phyloP scores from a whole-genome alignment of 2,888 invertebrate species.

The Pycnomerus fuliginosus region DNA sequence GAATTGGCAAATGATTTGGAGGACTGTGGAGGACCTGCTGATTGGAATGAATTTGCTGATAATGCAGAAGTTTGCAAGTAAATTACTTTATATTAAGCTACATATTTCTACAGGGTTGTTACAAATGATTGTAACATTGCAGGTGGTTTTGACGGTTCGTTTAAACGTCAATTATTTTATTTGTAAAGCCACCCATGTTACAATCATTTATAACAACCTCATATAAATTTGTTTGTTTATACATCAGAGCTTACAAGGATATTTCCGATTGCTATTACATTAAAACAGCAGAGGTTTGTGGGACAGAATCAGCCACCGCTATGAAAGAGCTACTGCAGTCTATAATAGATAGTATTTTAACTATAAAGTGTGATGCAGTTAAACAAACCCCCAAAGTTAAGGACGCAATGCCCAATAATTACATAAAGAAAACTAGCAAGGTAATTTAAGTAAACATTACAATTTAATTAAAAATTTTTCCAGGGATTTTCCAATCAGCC shows the following conservation, averaged over 20 bases:
- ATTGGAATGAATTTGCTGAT: conserved; percentile 57
- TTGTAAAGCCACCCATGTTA: too few species aligned
- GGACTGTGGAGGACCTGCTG: conserved; percentile 56
- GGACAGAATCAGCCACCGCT: conserved; percentile 50
- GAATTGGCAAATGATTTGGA: conserved; percentile 55
- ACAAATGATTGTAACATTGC: too few species aligned
- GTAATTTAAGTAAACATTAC: conserved; percentile 8
- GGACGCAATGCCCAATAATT: conserved; percentile 39
- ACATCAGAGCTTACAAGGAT: conserved; percentile 51
- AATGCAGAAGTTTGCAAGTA: conserved; percentile 50
- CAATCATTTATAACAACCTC: too few species aligned
- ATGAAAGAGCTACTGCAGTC: conserved; percentile 44
- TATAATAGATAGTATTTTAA: conserved; percentile 42
- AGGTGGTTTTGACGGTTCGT: too few species aligned
- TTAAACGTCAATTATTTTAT: too few species aligned
- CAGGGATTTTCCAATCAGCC: too few species aligned
- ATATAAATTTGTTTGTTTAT: conserved; percentile 3
- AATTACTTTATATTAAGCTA: conserved; percentile 1
- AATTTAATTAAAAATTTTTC: too few species aligned
- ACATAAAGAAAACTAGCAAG: conserved; percentile 24
- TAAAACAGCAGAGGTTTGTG: conserved; percentile 56
- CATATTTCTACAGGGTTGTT: too few species aligned
- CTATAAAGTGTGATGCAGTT: conserved; percentile 36
- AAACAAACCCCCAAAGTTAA: conserved; percentile 35
- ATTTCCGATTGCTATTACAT: conserved; percentile 57